Conservation (phyloP, 1,140 invertebrate species). For the Atta texana region DNA sequence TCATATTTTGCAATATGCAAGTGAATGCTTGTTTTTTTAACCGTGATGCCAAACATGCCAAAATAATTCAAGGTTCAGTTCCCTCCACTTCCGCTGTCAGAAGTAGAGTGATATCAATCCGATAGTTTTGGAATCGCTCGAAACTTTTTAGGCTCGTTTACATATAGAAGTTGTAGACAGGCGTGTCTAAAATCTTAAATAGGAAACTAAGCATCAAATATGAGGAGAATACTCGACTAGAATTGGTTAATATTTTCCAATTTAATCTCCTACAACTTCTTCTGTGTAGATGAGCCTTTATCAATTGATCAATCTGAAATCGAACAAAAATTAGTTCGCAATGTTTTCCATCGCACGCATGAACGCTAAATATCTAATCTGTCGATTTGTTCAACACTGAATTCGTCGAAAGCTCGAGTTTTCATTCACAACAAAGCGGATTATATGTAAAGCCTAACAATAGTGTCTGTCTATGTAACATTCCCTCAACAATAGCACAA, state of each 20-base stretch:
- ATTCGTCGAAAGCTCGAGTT: slow-evolving; percentile 18
- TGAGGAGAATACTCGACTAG: too few species aligned
- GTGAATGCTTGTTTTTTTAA: not conserved
- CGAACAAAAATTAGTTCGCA: not conserved
- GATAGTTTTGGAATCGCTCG: not conserved
- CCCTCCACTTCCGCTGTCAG: not conserved
- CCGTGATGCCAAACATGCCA: not conserved
- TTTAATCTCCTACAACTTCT: too few species aligned
- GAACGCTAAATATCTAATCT: not conserved
- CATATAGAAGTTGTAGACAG: too few species aligned
- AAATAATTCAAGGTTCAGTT: slow-evolving; percentile 15
- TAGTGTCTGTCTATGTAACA: slow-evolving; percentile 2
- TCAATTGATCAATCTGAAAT: not conserved
- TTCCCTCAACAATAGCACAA: not conserved
- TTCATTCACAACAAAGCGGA: slow-evolving; percentile 39
- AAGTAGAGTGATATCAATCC: slow-evolving; percentile 10
- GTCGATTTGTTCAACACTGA: not conserved
- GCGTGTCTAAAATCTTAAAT: too few species aligned
- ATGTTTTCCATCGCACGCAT: not conserved
- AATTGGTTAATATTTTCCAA: too few species aligned
- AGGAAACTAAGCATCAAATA: too few species aligned
- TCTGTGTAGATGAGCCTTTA: not conserved
- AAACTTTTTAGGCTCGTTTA: not conserved
- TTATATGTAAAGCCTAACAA: slow-evolving; percentile 39
- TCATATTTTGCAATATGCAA: not conserved